These are phyloP conservation scores for Magallana nippona DNA, from an alignment of 2,888 invertebrate species.

Conservation along the genomic window DNA sequence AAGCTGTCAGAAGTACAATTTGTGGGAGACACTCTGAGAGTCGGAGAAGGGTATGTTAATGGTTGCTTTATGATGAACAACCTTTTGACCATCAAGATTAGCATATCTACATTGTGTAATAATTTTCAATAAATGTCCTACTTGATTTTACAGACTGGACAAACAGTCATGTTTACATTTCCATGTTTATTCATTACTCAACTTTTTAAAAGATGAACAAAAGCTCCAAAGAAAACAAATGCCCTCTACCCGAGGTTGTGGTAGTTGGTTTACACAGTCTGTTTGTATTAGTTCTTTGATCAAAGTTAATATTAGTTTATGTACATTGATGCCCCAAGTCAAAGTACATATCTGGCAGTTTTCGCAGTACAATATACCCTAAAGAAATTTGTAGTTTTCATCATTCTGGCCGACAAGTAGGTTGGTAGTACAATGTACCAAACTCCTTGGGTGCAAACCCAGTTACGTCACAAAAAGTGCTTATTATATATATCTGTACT, in stretches of 20 bases:
- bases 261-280: neutral
- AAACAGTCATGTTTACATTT: neutral
- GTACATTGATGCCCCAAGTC: neutral
- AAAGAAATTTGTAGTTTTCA: neutral
- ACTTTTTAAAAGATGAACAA: neutral
- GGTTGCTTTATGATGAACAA: too few relatives aligned
- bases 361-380: neutral
- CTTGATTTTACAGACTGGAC: neutral
- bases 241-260: neutral
- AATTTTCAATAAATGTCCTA: neutral
- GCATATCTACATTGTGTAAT: neutral
- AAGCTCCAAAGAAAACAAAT: slow-evolving; percentile 7
- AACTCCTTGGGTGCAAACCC: too few relatives aligned
- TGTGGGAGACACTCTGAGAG: too few relatives aligned
- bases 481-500: too few relatives aligned
- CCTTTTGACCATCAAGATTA: too few relatives aligned
- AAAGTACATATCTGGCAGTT: slow-evolving; percentile 7
- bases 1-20: too few relatives aligned
- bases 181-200: slow-evolving; percentile 3
- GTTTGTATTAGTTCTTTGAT: neutral
- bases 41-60: too few relatives aligned
- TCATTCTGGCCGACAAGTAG: too few relatives aligned
- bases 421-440: too few relatives aligned
- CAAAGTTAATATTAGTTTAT: neutral
- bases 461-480: too few relatives aligned